phyloP scores from a whole-genome alignment of 1,140 invertebrate species.

The Temnothorax nylanderi region DNA sequence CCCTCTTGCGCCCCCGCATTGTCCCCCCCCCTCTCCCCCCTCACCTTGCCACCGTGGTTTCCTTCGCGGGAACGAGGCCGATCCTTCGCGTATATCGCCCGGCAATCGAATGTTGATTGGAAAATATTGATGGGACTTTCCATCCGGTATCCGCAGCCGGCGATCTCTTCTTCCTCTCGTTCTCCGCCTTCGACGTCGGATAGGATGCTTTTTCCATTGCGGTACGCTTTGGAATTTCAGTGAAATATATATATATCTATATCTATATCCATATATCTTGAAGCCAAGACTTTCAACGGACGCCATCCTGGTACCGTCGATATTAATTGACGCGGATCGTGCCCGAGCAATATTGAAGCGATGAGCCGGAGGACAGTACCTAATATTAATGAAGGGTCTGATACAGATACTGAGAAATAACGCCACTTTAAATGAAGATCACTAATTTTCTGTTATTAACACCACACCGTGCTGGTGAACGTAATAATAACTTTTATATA shows the following conservation, averaged over 20 bases:
- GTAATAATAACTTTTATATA: not conserved
- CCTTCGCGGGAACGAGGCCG: slow-evolving; percentile 31
- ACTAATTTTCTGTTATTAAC: not conserved
- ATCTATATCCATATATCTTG: slow-evolving; percentile 13
- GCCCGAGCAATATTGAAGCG: not conserved
- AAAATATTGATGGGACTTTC: slow-evolving; percentile 81
- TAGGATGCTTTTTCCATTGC: slow-evolving; percentile 64
- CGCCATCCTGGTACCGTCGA: not conserved
- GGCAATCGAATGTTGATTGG: slow-evolving; percentile 83
- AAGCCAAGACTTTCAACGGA: not conserved
- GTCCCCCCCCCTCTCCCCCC: not conserved
- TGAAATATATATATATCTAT: slow-evolving; percentile 57
- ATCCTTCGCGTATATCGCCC: slow-evolving; percentile 47
- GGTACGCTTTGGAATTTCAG: slow-evolving; percentile 63
- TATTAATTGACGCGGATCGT: slow-evolving; percentile 57
- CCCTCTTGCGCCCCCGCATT: slow-evolving; percentile 58
- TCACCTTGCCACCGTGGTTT: not conserved
- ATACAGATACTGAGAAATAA: not conserved
- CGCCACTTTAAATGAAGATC: not conserved
- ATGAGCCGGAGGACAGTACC: not conserved
- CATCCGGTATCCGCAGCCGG: slow-evolving; percentile 16
- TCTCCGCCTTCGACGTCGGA: slow-evolving; percentile 17
- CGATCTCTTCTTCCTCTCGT: slow-evolving; percentile 25
- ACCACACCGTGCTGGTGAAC: not conserved
- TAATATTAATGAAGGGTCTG: not conserved